A percentile compares a stretch with the other conserved stretches of the same genome.
Evolutionary conservation across 2,888 invertebrate genomes (phyloP).

Genomic region (Eutolmus rufibarbis): DNA sequence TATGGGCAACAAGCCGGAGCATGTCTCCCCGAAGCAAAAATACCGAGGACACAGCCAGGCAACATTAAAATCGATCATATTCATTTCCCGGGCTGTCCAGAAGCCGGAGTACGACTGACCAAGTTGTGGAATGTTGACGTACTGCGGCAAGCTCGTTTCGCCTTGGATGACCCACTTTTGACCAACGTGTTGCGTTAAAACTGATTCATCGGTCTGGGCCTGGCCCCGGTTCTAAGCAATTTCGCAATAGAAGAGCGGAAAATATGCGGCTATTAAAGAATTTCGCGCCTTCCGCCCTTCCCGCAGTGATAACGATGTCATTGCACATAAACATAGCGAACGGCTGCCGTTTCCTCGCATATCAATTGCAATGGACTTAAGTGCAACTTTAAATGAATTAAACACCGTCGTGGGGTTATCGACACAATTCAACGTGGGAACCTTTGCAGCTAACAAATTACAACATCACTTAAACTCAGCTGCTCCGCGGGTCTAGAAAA

Average conservation of each 20-base stretch:
- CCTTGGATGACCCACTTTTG: constrained; percentile 9
- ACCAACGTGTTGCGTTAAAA: not conserved
- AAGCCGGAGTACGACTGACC: not conserved
- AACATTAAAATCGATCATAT: constrained; percentile 1
- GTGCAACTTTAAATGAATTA: not conserved
- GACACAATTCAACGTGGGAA: not conserved
- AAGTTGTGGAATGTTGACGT: not conserved
- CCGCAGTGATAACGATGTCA: not conserved
- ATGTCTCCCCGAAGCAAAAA: not conserved
- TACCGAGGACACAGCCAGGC: not conserved
- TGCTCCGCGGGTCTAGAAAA: not conserved
- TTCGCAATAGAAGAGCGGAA: not conserved
- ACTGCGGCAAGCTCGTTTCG: not conserved
- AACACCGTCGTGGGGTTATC: not conserved
- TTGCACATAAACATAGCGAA: not conserved
- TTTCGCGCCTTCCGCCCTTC: not conserved
- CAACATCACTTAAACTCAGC: not conserved
- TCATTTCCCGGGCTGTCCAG: not conserved
- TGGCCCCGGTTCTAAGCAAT: not conserved
- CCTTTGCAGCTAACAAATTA: not conserved
- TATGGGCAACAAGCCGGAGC: not conserved
- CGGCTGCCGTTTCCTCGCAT: not conserved
- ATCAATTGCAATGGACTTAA: not conserved
- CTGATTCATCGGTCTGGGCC: constrained; percentile 1
- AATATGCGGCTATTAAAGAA: not conserved